These are phyloP conservation scores for Fundulus diaphanus DNA, from an alignment of 2,797 vertebrate genomes.

Conservation along the genomic window DNA sequence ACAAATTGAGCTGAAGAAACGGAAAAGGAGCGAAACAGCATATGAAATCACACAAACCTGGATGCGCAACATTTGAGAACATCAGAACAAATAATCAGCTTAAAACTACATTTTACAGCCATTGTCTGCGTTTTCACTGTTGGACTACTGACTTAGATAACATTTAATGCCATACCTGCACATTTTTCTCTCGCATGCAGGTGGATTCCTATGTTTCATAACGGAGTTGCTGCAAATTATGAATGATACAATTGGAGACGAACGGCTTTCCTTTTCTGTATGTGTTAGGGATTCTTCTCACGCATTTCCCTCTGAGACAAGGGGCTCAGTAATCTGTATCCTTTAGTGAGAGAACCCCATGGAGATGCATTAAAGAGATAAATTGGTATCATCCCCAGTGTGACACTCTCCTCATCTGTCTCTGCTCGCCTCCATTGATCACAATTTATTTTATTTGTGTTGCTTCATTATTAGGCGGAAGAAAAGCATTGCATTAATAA, in stretches of 20 bases:
- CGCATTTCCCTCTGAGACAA: conserved; percentile 80
- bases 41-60: background rate
- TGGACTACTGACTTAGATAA: background rate
- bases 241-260: conserved; percentile 68
- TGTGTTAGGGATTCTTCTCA: conserved; percentile 81
- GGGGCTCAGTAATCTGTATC: conserved; percentile 85
- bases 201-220: conserved; percentile 55
- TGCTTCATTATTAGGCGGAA: conserved; percentile 85
- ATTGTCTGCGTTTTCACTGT: background rate
- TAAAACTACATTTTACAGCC: background rate
- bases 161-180: background rate
- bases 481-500: conserved; percentile 85
- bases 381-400: conserved; percentile 85
- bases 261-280: conserved; percentile 72
- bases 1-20: conserved; percentile 1
- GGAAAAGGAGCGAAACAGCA: background rate
- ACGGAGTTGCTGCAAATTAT: conserved; percentile 64
- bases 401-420: conserved; percentile 88
- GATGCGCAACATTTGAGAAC: background rate
- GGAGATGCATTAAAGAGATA: conserved; percentile 90
- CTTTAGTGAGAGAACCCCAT: conserved; percentile 85
- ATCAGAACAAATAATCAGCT: background rate
- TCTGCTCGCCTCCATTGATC: conserved; percentile 85
- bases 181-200: background rate
- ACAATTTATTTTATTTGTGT: conserved; percentile 89